Conservation (phyloP, 1,140 invertebrate genomes). For the Bicyclus anynana region DNA sequence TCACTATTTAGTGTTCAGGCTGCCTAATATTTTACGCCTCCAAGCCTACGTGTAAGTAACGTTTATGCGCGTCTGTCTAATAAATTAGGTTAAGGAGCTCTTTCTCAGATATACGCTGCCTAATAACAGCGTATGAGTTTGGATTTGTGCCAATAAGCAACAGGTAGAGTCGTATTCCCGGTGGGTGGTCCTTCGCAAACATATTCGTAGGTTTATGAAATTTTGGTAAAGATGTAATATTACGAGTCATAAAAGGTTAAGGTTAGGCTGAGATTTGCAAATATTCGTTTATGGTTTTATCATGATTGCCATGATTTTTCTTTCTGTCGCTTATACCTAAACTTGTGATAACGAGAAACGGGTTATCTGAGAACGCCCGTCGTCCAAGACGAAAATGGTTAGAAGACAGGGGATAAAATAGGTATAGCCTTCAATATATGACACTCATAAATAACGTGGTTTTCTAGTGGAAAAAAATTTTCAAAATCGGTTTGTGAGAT, state of each 20-base stretch:
- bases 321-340: too few species aligned
- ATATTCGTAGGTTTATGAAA: background rate
- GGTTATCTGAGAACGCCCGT: too few species aligned
- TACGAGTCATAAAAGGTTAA: background rate
- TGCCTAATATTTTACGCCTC: constrained; percentile 9
- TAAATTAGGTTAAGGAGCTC: constrained; percentile 39
- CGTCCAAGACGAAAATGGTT: too few species aligned
- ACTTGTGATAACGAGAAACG: too few species aligned
- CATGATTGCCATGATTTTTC: too few species aligned
- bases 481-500: too few species aligned
- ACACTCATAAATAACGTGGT: too few species aligned
- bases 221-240: background rate
- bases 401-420: too few species aligned
- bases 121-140: constrained; percentile 18
- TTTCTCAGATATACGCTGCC: constrained; percentile 26
- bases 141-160: constrained; percentile 24
- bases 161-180: constrained; percentile 7
- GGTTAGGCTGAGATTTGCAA: background rate
- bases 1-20: background rate
- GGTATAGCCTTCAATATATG: too few species aligned
- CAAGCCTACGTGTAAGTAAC: constrained; percentile 8
- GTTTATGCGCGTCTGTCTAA: constrained; percentile 33
- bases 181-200: background rate
- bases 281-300: too few species aligned
- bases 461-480: too few species aligned